Evolutionary conservation across 2,797 vertebrate species (phyloP).

Genomic region (Manis javanica): DNA sequence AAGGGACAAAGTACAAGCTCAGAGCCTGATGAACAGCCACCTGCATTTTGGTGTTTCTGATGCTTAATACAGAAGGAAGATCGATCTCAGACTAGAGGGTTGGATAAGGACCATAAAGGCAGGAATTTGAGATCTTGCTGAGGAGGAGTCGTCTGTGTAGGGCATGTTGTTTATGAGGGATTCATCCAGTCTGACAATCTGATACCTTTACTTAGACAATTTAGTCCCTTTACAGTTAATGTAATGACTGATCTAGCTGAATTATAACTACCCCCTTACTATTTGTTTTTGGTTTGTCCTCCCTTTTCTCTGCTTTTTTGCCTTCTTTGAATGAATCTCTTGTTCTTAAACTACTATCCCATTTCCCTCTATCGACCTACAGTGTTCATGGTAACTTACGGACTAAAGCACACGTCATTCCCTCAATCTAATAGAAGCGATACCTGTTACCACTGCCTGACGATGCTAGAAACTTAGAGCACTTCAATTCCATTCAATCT

Average conservation of each 20-base stretch:
- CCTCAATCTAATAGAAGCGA: not conserved
- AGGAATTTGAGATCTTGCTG: not conserved
- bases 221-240: not conserved
- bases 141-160: not conserved
- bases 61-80: fast-evolving
- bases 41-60: not conserved
- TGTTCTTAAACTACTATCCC: not conserved
- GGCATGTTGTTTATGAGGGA: not conserved
- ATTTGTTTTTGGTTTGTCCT: not conserved
- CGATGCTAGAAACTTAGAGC: not conserved
- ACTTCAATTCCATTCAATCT: too few relatives aligned
- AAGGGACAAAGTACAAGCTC: not conserved
- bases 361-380: not conserved
- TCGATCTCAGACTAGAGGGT: not conserved
- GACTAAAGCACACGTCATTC: not conserved
- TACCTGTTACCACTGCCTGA: not conserved
- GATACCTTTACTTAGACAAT: not conserved
- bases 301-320: not conserved
- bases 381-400: not conserved
- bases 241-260: not conserved
- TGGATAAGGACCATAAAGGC: fast-evolving
- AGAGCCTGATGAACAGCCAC: too few relatives aligned
- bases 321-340: not conserved
- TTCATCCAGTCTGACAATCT: not conserved
- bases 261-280: not conserved